Evolutionary conservation across 2,888 invertebrate species (phyloP).

Genomic region (Lobophora halterata): DNA sequence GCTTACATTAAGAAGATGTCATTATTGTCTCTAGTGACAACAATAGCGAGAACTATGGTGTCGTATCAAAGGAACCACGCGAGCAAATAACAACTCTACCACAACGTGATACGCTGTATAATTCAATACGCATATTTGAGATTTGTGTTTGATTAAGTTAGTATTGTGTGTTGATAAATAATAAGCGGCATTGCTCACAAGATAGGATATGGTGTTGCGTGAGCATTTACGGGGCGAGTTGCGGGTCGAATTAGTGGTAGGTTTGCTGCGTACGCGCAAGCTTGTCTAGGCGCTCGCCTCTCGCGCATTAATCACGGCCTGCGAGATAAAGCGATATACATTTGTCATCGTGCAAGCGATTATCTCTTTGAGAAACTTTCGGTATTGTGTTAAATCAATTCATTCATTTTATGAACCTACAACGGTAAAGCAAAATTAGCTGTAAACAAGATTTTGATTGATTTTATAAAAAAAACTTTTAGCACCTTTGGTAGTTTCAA

Average conservation of each 20-base stretch:
- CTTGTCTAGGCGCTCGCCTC: constrained; percentile 70
- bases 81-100: constrained; percentile 40
- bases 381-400: constrained; percentile 73
- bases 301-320: constrained; percentile 71
- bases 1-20: constrained; percentile 75
- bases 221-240: constrained; percentile 58
- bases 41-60: constrained; percentile 39
- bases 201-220: constrained; percentile 63
- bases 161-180: constrained; percentile 70
- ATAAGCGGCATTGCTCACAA: constrained; percentile 72
- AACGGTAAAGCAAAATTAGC: constrained; percentile 44
- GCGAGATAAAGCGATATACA: constrained; percentile 77
- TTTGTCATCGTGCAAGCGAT: constrained; percentile 77
- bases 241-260: constrained; percentile 64
- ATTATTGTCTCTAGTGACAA: constrained; percentile 71
- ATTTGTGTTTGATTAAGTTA: constrained; percentile 48
- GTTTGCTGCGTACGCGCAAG: constrained; percentile 62
- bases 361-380: constrained; percentile 69
- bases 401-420: constrained; percentile 66
- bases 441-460: constrained; percentile 33
- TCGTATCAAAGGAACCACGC: constrained; percentile 32
- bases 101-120: constrained; percentile 30
- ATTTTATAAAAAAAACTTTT: constrained; percentile 21
- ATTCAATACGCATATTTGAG: constrained; percentile 29
- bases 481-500: constrained; percentile 12